Evolutionary conservation across 2,113 vertebrate species (phyloP), one percentile per base, ranked within the genome.

Genomic region (Probosciger aterrimus): DNA sequence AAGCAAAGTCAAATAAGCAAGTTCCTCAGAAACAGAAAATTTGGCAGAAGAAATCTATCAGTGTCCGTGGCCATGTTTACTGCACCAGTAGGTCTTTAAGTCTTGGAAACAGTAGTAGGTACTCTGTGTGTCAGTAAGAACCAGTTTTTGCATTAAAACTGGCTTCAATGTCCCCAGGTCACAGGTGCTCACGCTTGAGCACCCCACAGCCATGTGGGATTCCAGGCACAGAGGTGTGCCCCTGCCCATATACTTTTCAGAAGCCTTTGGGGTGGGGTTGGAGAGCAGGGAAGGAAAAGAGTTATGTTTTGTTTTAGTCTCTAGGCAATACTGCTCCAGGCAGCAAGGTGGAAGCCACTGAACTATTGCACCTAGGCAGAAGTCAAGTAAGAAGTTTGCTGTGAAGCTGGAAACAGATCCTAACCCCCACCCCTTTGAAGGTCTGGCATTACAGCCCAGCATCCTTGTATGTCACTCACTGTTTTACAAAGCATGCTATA

Each of bases 181-280:
- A 35, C 13, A 41, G 50, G 23, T 22, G 9, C 46, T 68, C 6
- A 37, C 60, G 35, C 13, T 44, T 41, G 41, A 83, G 46, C 53
- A 43, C 11, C 3, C 10, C 2, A 1, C 27, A 77, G 25, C 22
- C 7, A 1, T 0, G 0, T n/a, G 12, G 17, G 19, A 83, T 70
- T 10, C 16, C 44, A 43, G 25, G 25, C 60, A 59, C 46, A 74
- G 53, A 74, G 13, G 18, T 41, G 17, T 70, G n/a, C 9, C 20
- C 16, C 14, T 5, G 1, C 15, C n/a, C 31, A 8, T 5, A 46
- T 2, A 4, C 11, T 43, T 81, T 63, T 39, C 53, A 46, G 44
- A 70, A 52, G 43, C 6, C 18, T 50, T 68, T 17, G 33, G 53
- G 64, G 50, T 49, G 25, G 3, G 9, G 59, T 13, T 52, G 50